phyloP scores from a whole-genome alignment of 2,797 vertebrate genomes.

The Silurus aristotelis region DNA sequence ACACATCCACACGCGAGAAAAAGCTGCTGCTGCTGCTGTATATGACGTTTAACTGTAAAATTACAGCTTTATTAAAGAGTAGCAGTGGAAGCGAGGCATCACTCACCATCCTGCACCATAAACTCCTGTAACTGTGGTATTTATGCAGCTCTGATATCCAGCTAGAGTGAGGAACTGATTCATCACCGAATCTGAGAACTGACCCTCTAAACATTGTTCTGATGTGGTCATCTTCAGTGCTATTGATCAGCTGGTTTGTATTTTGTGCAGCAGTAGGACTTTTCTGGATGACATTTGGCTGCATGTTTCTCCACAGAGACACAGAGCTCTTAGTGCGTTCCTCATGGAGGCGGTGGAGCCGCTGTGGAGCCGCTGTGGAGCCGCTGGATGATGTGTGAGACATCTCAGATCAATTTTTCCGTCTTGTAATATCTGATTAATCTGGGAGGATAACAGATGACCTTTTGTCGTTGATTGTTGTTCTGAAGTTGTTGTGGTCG shows the following conservation, averaged over 20 bases:
- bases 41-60: slow-evolving; percentile 25
- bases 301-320: slow-evolving; percentile 32
- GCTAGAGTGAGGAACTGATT: slow-evolving; percentile 29
- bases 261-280: slow-evolving; percentile 36
- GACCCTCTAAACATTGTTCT: background rate
- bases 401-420: slow-evolving; percentile 35
- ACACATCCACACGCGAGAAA: background rate
- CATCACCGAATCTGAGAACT: slow-evolving; percentile 9
- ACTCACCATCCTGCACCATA: background rate
- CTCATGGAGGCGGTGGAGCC: slow-evolving; percentile 8
- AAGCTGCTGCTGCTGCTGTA: slow-evolving; percentile 20
- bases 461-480: slow-evolving; percentile 30
- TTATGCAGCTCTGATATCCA: background rate
- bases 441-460: slow-evolving; percentile 25
- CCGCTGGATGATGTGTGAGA: slow-evolving; percentile 15
- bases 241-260: slow-evolving; percentile 38
- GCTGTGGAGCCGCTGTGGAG: background rate
- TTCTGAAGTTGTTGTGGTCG: slow-evolving; percentile 38
- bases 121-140: slow-evolving; percentile 19
- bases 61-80: slow-evolving; percentile 9
- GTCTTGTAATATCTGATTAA: slow-evolving; percentile 39
- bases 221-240: background rate
- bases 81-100: background rate
- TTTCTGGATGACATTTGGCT: slow-evolving; percentile 51
- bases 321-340: slow-evolving; percentile 8